Base-by-base conservation (phyloP, 2,888 invertebrate species). In the Scaptomyza reducta region DNA sequence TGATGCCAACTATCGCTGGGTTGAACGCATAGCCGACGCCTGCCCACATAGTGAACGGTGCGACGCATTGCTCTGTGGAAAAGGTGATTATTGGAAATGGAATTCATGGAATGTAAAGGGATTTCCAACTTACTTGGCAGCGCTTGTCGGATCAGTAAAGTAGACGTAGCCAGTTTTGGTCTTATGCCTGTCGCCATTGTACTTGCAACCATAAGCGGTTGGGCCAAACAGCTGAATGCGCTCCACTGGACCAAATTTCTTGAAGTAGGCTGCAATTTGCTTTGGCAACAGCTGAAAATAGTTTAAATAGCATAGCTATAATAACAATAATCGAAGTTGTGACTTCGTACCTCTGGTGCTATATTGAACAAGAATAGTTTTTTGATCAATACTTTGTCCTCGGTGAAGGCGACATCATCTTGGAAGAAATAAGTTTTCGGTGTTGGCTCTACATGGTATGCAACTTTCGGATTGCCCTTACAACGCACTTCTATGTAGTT, bases 1-100 rank as follows among this genome's bases (percentile, higher is more conserved):
- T 84, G 83, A 50, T 65, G 58, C 83, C 88, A 84, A 49, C 88
- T 88, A 22, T 80, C 65, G 29, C 70, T 71, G 38, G 88, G 66
- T 6, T 51, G 25, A 1, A 86, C 66, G 13, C 27, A n/a, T 6
- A 88, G 22, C 0, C 70, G 57, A 0, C 6, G 10, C 0, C 47
- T 54, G 6, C 53, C 27, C 0, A 72, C 11, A 50, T 62, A 54
- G 38, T 87, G 74, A 0, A 33, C 22, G 7, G 33, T 42, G 6
- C 42, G 45, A 3, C 33, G 50, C 50, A 82, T 10, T n/a, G 7
- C 54, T n/a, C 73, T 73, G 35, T 9, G 38, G 18, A 6, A 16
- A n/a, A 31, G 6, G 1, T 18, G n/a, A 11, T 33, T 18, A 6
- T 9, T 46, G 13, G 16, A 16, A 31, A 31, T 18, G 2, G 16